Evolutionary conservation across 2,888 invertebrate genomes (phyloP).

Genomic region (Tenthredo mesomela): DNA sequence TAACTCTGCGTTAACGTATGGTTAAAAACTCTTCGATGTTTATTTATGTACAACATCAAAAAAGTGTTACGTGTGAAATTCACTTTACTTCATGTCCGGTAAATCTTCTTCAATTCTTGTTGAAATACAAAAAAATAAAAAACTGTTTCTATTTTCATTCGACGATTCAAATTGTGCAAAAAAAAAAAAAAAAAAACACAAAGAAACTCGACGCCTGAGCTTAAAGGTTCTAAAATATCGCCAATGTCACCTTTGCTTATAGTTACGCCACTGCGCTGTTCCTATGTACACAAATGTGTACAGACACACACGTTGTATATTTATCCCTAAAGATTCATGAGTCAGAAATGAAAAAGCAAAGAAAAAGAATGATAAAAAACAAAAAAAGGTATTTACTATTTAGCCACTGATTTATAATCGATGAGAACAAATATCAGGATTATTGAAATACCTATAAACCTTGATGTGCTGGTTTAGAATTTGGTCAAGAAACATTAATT

Average conservation of each 20-base stretch:
- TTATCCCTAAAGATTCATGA: not conserved
- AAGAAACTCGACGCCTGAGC: not conserved
- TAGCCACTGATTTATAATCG: not conserved
- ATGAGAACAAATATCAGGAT: not conserved
- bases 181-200: not conserved
- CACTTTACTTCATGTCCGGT: not conserved
- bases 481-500: not conserved
- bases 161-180: not conserved
- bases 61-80: not conserved
- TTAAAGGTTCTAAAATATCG: not conserved
- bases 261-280: constrained; percentile 21
- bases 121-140: not conserved
- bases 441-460: not conserved
- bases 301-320: not conserved
- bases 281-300: not conserved
- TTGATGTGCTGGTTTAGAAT: not conserved
- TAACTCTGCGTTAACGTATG: not conserved
- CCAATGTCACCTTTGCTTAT: not conserved
- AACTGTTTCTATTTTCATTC: not conserved
- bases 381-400: not conserved
- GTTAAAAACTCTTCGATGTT: not conserved
- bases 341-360: not conserved
- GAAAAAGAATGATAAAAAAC: not conserved
- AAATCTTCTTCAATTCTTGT: not conserved
- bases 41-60: not conserved